phyloP scores from a whole-genome alignment of 37 sponge, comb jelly and placozoan species.

The Haliclona indistincta region DNA sequence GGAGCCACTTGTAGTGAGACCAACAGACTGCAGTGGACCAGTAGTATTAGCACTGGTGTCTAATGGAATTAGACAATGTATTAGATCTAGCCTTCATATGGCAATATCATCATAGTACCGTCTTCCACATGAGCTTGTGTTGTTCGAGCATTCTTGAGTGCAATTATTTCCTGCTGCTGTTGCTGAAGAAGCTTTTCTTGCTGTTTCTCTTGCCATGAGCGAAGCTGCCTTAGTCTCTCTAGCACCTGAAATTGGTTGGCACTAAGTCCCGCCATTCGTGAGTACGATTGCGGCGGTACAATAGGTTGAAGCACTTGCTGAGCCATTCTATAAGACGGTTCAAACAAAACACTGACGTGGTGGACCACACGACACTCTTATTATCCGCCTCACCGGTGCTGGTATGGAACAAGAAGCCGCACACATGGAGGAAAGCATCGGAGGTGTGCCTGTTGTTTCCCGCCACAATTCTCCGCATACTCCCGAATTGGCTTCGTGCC shows the following conservation, averaged over 20 bases:
- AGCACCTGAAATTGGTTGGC: slow-evolving; percentile 39
- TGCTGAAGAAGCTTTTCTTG: slow-evolving; percentile 46
- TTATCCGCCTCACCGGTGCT: too few relatives aligned
- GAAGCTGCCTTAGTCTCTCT: slow-evolving; percentile 51
- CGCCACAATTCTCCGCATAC: too few relatives aligned
- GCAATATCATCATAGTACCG: too few relatives aligned
- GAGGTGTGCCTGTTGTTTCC: too few relatives aligned
- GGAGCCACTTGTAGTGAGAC: neutral
- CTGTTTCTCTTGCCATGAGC: slow-evolving; percentile 68
- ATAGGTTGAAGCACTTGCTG: neutral
- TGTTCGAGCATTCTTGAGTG: neutral
- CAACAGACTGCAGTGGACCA: neutral
- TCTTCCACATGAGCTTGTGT: neutral
- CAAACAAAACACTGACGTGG: too few relatives aligned
- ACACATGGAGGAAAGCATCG: too few relatives aligned
- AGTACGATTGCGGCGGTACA: slow-evolving; percentile 1
- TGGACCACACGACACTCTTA: too few relatives aligned
- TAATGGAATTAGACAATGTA: too few relatives aligned
- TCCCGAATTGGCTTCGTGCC: too few relatives aligned
- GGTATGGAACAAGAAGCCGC: too few relatives aligned
- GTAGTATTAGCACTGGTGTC: neutral
- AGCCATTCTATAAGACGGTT: slow-evolving; percentile 1
- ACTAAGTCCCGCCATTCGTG: neutral
- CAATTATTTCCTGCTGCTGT: slow-evolving; percentile 57
- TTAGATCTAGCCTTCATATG: too few relatives aligned